Evolutionary conservation across 2,113 vertebrate species (phyloP).

Genomic region (Campylorhamphus procurvoides): DNA sequence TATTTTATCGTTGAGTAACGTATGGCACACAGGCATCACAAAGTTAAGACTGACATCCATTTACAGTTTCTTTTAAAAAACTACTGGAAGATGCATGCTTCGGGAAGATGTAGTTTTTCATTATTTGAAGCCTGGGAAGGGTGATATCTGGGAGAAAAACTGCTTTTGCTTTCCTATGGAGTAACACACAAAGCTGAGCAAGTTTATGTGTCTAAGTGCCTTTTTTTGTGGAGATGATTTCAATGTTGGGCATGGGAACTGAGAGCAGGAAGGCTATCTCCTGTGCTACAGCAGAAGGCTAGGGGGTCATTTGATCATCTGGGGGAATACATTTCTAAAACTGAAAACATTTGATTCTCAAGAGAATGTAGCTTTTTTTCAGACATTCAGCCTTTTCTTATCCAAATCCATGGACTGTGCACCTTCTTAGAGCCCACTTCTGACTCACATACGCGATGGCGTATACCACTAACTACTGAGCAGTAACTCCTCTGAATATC

Average conservation of each 20-base stretch:
- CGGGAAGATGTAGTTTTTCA: background rate
- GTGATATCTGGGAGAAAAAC: background rate
- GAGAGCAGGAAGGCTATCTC: background rate
- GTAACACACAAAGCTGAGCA: background rate
- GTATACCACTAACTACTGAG: background rate
- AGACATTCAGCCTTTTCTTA: background rate
- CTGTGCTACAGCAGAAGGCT: background rate
- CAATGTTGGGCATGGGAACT: background rate
- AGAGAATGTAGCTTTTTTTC: background rate
- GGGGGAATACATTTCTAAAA: background rate
- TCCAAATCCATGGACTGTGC: background rate
- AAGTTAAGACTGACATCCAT: background rate
- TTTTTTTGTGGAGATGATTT: background rate
- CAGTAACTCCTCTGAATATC: background rate
- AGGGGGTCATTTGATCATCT: background rate
- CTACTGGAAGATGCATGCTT: background rate
- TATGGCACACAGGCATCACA: background rate
- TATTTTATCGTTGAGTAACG: background rate
- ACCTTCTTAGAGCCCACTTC: background rate
- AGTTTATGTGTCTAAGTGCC: background rate
- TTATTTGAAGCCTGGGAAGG: background rate
- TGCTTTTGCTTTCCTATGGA: background rate
- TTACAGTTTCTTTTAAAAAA: background rate
- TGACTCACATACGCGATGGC: background rate
- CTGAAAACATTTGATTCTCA: background rate